phyloP scores from a whole-genome alignment of 2,888 invertebrate species.

The Ferdinandea cuprea region DNA sequence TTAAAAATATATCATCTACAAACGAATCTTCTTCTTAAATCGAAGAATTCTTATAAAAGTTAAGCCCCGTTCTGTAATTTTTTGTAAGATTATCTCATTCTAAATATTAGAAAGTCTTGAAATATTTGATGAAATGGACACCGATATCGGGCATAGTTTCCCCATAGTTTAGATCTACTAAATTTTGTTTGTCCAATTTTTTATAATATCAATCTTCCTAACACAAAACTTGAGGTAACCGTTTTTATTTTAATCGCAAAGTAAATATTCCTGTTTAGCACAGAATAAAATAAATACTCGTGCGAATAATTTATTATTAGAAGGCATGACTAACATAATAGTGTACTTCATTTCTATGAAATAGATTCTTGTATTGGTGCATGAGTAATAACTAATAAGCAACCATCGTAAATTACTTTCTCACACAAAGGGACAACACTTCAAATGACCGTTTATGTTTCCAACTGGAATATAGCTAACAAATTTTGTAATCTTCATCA shows the following conservation, averaged over 20 bases:
- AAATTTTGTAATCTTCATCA: neutral
- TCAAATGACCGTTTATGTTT: neutral
- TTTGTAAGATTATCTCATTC: no score
- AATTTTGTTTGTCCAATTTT: no score
- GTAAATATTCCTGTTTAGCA: conserved; percentile 17
- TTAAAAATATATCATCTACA: no score
- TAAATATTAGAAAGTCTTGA: no score
- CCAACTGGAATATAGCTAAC: neutral
- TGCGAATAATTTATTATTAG: conserved; percentile 15
- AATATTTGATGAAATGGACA: no score
- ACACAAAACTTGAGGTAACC: no score
- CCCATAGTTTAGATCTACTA: no score
- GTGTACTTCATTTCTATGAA: neutral
- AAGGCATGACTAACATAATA: conserved; percentile 3
- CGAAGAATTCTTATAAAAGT: no score
- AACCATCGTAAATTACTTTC: conserved; percentile 4
- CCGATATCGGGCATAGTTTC: no score
- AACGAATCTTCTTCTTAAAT: no score
- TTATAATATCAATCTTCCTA: no score
- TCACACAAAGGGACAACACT: neutral
- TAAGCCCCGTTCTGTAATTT: no score
- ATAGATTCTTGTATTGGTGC: neutral
- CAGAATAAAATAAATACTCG: neutral
- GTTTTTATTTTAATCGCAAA: neutral
- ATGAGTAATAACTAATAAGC: neutral